Conservation (phyloP, 2,888 invertebrate genomes). For the Erebia ligea region DNA sequence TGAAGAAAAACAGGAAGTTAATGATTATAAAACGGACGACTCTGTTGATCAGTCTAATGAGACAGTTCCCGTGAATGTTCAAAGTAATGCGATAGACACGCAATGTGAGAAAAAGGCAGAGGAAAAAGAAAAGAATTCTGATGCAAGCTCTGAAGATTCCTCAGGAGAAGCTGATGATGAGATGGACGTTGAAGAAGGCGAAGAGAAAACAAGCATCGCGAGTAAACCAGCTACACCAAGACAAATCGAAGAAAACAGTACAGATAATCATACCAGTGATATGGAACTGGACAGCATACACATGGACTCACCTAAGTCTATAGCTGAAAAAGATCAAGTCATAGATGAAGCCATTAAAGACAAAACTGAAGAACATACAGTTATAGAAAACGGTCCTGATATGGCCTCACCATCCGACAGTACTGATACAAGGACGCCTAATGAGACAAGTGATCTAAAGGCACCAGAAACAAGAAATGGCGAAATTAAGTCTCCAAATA, state of each 20-base stretch:
- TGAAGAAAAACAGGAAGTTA: slow-evolving; percentile 46
- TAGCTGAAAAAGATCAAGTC: slow-evolving; percentile 69
- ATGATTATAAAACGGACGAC: slow-evolving; percentile 63
- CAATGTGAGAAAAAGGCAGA: slow-evolving; percentile 54
- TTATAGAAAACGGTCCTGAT: slow-evolving; percentile 47
- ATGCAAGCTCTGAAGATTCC: slow-evolving; percentile 84
- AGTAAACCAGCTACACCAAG: slow-evolving; percentile 68
- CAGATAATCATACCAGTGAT: slow-evolving; percentile 77
- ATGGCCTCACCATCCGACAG: slow-evolving; percentile 35
- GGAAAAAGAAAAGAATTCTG: slow-evolving; percentile 68
- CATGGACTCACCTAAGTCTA: slow-evolving; percentile 75
- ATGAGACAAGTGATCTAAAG: slow-evolving; percentile 54
- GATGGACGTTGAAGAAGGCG: slow-evolving; percentile 85
- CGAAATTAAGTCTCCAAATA: slow-evolving; percentile 61
- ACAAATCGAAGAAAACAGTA: slow-evolving; percentile 70
- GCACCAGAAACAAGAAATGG: slow-evolving; percentile 57
- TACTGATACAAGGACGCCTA: slow-evolving; percentile 47
- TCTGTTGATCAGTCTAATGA: slow-evolving; percentile 56
- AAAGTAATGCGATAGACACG: slow-evolving; percentile 48
- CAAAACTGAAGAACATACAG: slow-evolving; percentile 49
- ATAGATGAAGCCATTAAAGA: slow-evolving; percentile 62
- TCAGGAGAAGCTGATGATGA: slow-evolving; percentile 87
- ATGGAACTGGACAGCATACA: slow-evolving; percentile 79
- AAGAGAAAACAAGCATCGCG: slow-evolving; percentile 67
- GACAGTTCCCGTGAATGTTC: slow-evolving; percentile 43